Percentiles rank a stretch among this genome's conserved stretches.
Evolutionary conservation across 2,888 invertebrate species (phyloP).

Genomic region (Eupithecia tripunctaria): DNA sequence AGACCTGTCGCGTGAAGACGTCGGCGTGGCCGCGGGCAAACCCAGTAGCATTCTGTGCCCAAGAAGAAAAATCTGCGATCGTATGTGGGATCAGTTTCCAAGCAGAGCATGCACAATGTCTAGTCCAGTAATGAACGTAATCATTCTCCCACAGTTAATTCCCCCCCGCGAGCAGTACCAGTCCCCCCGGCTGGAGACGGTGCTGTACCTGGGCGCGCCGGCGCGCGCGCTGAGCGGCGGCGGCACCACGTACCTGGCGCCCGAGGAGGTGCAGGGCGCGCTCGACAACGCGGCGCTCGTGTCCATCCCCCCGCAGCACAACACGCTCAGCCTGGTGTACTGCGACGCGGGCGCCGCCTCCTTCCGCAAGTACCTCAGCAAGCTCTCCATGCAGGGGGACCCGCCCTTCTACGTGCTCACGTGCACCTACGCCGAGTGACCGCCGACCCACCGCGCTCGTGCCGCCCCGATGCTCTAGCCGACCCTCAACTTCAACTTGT

Average conservation of each 20-base stretch:
- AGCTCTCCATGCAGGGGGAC: constrained; percentile 55
- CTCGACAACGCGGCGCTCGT: constrained; percentile 73
- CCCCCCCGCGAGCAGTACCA: constrained; percentile 69
- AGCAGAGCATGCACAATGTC: no score
- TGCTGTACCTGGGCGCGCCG: constrained; percentile 66
- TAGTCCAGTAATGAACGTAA: not conserved
- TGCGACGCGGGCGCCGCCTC: constrained; percentile 80
- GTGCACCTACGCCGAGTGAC: constrained; percentile 72
- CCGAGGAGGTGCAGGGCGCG: constrained; percentile 62
- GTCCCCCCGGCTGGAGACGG: constrained; percentile 62
- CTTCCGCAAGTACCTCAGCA: constrained; percentile 77
- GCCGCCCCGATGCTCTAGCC: no score
- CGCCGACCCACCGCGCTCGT: no score
- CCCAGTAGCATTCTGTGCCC: no score
- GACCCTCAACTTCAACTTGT: not conserved
- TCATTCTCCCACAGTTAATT: constrained; percentile 63
- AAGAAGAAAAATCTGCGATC: no score
- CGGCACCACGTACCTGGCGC: constrained; percentile 66
- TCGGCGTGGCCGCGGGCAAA: no score
- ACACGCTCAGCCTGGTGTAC: constrained; percentile 87
- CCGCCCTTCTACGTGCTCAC: constrained; percentile 69
- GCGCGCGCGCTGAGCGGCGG: constrained; percentile 57
- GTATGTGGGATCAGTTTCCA: no score
- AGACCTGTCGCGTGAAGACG: no score
- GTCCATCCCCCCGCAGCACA: constrained; percentile 86